A percentile compares a stretch with the other conserved stretches of the same genome.
Conservation (phyloP, 2,113 vertebrate genomes). For the Hippocampus guttulatus region DNA sequence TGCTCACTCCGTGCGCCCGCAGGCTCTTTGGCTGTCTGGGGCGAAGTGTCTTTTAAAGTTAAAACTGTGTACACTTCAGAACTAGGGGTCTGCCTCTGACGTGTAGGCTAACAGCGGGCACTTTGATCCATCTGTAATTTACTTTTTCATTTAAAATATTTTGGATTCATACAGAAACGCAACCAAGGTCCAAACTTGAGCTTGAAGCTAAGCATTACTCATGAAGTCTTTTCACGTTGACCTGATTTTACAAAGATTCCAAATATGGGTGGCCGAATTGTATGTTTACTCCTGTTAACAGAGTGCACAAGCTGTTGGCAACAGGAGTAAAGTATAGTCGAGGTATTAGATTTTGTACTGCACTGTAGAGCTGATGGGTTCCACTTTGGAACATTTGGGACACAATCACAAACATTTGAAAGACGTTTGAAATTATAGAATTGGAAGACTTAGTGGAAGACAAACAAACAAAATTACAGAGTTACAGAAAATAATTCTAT, state of each 20-base stretch:
- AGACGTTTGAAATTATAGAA: neutral
- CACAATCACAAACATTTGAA: neutral
- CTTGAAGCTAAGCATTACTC: neutral
- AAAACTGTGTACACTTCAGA: constrained; percentile 1
- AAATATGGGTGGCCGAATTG: neutral
- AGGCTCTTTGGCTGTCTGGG: constrained; percentile 4
- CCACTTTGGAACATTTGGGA: too few relatives aligned
- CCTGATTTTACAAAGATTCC: too few relatives aligned
- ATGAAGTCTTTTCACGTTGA: neutral
- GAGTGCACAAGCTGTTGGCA: neutral
- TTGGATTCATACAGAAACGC: neutral
- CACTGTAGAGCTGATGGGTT: too few relatives aligned
- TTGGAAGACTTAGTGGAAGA: neutral
- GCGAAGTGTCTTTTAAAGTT: constrained; percentile 28
- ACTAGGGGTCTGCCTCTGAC: constrained; percentile 4
- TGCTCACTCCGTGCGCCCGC: constrained; percentile 7
- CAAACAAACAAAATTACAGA: neutral
- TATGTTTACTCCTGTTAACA: neutral
- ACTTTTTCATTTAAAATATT: neutral
- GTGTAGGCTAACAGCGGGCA: neutral
- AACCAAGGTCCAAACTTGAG: neutral
- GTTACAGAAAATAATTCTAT: neutral
- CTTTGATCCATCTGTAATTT: neutral
- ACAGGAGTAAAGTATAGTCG: neutral
- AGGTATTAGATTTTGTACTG: neutral